These are phyloP conservation scores for Cheilosia soror DNA, from an alignment of 2,888 invertebrate species.

Conservation along the genomic window DNA sequence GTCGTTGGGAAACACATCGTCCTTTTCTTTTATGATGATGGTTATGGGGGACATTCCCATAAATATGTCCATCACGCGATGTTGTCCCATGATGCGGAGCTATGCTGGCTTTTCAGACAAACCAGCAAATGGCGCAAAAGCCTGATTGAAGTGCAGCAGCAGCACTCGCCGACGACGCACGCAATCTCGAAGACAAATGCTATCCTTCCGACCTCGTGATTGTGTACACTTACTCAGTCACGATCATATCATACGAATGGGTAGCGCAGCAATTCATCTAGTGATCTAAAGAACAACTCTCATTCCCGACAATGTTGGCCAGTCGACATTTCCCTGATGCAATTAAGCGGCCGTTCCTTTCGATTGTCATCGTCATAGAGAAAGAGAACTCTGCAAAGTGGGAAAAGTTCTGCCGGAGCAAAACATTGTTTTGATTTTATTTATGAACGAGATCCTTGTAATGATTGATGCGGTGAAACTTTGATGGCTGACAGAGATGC, in stretches of 20 bases:
- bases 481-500: constrained; percentile 34
- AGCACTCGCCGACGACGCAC: not conserved
- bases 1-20: constrained; percentile 10
- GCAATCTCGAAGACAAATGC: constrained; percentile 14
- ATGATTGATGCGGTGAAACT: constrained; percentile 53
- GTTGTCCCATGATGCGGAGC: constrained; percentile 22
- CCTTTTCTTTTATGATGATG: constrained; percentile 41
- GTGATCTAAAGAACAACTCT: constrained; percentile 8
- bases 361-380: constrained; percentile 2
- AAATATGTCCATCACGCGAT: constrained; percentile 54
- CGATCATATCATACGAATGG: constrained; percentile 10
- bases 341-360: constrained; percentile 45
- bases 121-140: constrained; percentile 20
- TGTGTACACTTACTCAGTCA: not conserved
- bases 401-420: not conserved
- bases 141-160: not conserved
- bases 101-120: constrained; percentile 32
- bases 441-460: constrained; percentile 32
- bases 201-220: not conserved
- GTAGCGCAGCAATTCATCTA: not conserved
- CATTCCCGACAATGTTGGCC: constrained; percentile 3
- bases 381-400: not conserved
- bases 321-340: constrained; percentile 47
- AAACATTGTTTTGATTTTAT: constrained; percentile 34
- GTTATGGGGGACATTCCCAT: constrained; percentile 22